phyloP scores from a whole-genome alignment of 2,888 invertebrate genomes.

The Ashinkailepas kermadecensis region DNA sequence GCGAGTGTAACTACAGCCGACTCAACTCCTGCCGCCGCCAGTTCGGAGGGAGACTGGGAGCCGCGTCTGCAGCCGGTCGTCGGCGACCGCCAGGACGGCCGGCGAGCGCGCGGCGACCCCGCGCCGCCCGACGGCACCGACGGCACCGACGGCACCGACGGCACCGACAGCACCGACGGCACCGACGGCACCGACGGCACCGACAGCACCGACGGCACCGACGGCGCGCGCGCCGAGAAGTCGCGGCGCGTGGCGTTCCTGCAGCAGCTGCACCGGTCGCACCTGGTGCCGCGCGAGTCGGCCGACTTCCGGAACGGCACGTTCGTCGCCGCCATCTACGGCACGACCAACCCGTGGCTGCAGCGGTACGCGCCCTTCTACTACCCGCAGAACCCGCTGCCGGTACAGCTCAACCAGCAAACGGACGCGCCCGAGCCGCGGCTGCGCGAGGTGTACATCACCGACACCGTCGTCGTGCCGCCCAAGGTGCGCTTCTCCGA shows the following conservation, averaged over 20 bases:
- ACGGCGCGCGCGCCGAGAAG: background rate
- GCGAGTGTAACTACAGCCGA: background rate
- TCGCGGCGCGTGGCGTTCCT: background rate
- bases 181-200: background rate
- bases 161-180: background rate
- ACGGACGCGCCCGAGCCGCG: background rate
- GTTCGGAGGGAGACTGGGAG: too few species aligned
- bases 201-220: background rate
- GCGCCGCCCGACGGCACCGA: too few species aligned
- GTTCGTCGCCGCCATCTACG: background rate
- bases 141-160: too few species aligned
- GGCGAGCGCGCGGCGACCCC: too few species aligned
- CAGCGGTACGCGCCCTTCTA: conserved; percentile 16
- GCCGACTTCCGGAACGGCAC: conserved; percentile 1
- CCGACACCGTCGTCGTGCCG: conserved; percentile 12
- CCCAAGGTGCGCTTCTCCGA: background rate
- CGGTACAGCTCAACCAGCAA: conserved; percentile 4
- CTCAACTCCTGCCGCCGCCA: background rate
- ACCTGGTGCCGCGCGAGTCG: background rate
- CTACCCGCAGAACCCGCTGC: conserved; percentile 23
- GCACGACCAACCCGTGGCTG: background rate
- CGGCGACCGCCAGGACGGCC: too few species aligned
- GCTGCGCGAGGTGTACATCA: background rate
- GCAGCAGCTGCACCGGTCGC: background rate
- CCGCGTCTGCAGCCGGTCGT: background rate